Evolutionary conservation across 35 echinoderm and acorn worm species (phyloP).

Genomic region (Apostichopus japonicus): DNA sequence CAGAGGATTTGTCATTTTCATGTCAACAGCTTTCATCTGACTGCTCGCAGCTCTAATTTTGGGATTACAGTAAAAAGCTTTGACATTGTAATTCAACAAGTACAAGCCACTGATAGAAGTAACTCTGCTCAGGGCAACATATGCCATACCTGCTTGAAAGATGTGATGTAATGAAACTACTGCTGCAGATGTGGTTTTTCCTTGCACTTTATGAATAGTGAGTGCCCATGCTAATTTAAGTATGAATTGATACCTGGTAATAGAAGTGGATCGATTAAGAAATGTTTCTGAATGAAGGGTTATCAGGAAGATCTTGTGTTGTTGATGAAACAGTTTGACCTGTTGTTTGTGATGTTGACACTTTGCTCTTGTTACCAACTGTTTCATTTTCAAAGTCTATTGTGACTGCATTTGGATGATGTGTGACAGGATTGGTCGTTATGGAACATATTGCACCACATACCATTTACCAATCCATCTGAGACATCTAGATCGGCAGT

Average conservation of each 20-base stretch:
- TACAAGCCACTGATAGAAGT: constrained; percentile 26
- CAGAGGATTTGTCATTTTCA: no score
- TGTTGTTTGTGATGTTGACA: neutral
- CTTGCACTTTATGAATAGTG: constrained; percentile 39
- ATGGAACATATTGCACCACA: constrained; percentile 25
- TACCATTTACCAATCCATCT: constrained; percentile 80
- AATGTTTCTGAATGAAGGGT: neutral
- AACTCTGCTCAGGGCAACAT: constrained; percentile 27
- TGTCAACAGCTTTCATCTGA: no score
- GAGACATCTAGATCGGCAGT: constrained; percentile 72
- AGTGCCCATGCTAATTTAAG: neutral
- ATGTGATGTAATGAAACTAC: constrained; percentile 18
- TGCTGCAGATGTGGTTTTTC: neutral
- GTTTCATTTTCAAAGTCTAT: constrained; percentile 14
- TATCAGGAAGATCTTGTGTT: no score
- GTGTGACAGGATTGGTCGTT: neutral
- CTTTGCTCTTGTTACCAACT: neutral
- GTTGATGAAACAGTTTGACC: neutral
- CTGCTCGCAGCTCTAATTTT: no score
- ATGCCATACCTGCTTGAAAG: constrained; percentile 9
- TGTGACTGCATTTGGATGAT: neutral
- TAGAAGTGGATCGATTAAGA: constrained; percentile 3
- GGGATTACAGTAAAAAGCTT: no score
- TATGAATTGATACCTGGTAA: constrained; percentile 33
- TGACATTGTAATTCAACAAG: no score